Evolutionary conservation across 2,113 vertebrate species (phyloP).

Genomic region (Lepus americanus): DNA sequence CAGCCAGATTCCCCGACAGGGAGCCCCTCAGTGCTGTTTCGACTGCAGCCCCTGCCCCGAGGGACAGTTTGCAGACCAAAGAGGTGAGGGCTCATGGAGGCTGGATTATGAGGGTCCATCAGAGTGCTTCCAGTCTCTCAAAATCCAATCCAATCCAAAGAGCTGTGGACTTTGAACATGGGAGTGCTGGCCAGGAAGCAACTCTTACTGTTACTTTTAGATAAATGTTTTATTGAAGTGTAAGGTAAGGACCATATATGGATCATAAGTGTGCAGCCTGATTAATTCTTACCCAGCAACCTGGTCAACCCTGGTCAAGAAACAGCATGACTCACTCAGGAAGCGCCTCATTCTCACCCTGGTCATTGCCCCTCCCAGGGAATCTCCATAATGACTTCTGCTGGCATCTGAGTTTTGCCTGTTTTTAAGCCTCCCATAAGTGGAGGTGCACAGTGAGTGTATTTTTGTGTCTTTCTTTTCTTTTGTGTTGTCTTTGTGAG

Average conservation of each 20-base stretch:
- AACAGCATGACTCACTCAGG: background rate
- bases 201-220: background rate
- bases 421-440: background rate
- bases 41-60: background rate
- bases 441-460: background rate
- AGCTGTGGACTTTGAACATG: background rate
- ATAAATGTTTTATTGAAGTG: background rate
- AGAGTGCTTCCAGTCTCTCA: background rate
- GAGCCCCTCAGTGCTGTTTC: slow-evolving; percentile 59
- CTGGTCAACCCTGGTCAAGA: background rate
- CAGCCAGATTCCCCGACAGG: slow-evolving; percentile 47
- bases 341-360: background rate
- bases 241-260: too few relatives aligned
- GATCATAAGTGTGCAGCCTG: background rate
- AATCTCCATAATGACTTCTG: background rate
- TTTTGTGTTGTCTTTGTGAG: background rate
- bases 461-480: background rate
- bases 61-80: slow-evolving; percentile 47
- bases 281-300: background rate
- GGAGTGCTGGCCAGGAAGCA: background rate
- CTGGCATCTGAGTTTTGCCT: background rate
- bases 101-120: background rate
- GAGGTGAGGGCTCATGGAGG: background rate
- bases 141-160: too few relatives aligned
- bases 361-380: background rate